Evolutionary conservation across 2,113 vertebrate genomes (phyloP), one percentile per base, ranked within the genome.

Genomic region (Syngnathus scovelli): DNA sequence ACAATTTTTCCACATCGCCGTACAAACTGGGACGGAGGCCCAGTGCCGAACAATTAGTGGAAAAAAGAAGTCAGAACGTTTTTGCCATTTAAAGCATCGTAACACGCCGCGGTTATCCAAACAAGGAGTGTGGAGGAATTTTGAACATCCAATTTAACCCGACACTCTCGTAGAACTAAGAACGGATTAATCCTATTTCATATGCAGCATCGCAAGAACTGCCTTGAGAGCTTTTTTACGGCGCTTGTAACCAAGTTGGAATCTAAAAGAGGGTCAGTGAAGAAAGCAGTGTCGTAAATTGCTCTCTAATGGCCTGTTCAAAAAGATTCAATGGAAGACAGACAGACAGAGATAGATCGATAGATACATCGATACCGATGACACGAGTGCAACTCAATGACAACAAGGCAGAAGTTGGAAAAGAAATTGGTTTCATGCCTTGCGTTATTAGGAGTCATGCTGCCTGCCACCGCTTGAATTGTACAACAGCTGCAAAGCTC

Each of bases 401-500:
- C 36, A 23, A 67, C 48, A 55, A 67, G 1, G 3, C 44, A 21
- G 64, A 74, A 74, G 60, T 67, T 64, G 66, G 56, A 10, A 62
- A 72, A 78, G 70, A 78, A 67, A 77, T 73, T 49, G 10, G 0
- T 73, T 75, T 55, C 73, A 58, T 72, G 68, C 69, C 59, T 62
- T 16, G 58, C 63, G 27, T 62, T 71, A 52, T 71, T 71, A 76
- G 82, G 71, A 64, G 78, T 77, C 71, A 72, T 72, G 76, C 75
- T 74, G 68, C 73, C 72, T 74, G 68, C 73, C 72, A 61, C 65
- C 64, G 77, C 69, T 78, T 33, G 37, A 77, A 74, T 64, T 67
- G 80, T 71, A 27, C 78, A 82, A 83, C 88, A 89, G 86, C 86
- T 87, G 86, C 85, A 78, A 18, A 78, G 65, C 68, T 81, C 77